These are phyloP conservation scores for Anseranas semipalmata DNA, from an alignment of 2,113 vertebrate genomes.

Conservation along the genomic window DNA sequence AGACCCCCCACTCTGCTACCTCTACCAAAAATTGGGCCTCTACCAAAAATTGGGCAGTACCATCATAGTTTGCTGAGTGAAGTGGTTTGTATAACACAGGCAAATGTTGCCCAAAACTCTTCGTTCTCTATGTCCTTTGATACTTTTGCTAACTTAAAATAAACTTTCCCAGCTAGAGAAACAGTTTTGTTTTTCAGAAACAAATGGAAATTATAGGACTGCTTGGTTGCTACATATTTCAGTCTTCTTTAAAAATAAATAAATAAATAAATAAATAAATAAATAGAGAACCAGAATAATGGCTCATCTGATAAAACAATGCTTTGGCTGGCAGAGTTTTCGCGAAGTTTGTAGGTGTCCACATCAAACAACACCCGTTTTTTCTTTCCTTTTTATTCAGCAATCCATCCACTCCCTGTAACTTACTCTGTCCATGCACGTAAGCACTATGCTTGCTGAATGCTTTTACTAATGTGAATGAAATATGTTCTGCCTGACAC, in stretches of 20 bases:
- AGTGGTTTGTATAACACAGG: neutral
- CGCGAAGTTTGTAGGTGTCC: neutral
- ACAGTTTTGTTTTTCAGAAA: neutral
- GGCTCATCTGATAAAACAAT: neutral
- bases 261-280: neutral
- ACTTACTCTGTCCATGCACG: neutral
- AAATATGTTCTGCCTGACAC: neutral
- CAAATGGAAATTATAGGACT: neutral
- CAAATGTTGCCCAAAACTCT: neutral
- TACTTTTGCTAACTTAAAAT: neutral
- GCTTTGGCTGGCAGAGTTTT: neutral
- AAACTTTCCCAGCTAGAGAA: neutral
- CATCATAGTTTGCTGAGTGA: neutral
- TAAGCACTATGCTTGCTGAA: neutral
- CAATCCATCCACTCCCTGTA: neutral
- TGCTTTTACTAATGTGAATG: neutral
- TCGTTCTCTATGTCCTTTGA: neutral
- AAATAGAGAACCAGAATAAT: neutral
- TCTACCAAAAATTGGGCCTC: neutral
- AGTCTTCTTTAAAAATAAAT: conserved; percentile 3
- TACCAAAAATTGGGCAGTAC: neutral
- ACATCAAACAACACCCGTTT: neutral
- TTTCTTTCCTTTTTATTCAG: neutral
- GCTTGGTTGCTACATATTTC: neutral
- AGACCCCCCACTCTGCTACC: neutral